Evolutionary conservation across 2,888 invertebrate genomes (phyloP), one percentile per base, ranked within the genome.

Genomic region (Gnatocerus cornutus): DNA sequence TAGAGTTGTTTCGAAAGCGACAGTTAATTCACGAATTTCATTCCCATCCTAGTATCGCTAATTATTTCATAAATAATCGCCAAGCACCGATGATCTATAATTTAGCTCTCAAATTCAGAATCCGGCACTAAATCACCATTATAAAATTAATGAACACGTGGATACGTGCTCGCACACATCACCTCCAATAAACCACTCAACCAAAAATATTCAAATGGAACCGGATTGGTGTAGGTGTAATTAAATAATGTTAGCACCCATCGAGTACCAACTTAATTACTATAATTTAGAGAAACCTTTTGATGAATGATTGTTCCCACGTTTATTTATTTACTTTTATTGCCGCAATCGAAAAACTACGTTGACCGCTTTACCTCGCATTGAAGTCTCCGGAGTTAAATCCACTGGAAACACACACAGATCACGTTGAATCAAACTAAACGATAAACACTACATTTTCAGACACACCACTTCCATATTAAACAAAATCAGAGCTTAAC

Each of bases 221-320:
- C 64, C 55, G 30, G 46, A 52, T 52, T 30, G 45, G 56, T 12
- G 65, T 56, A 30, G 65, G 65, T 46, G 65, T 56, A 48, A 65
- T 65, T 56, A 56, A 65, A 65, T 55, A 63, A 41, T 59, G 63
- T 63, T 63, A 52, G 43, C 52, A 33, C 41, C 9, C n/a, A 59
- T 9, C 30, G 2, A 12, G 13, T 43, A 45, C 10, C 29, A 7
- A 14, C 43, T 63, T 63, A 63, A 63, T 63, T 41, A 63, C 63
- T 43, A 53, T 63, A 63, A 63, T 52, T 43, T 53, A 13, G 30
- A 21, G 21, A 9, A n/a, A 7, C 1, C 43, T 10, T 8, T 13
- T 12, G 27, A 21, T 48, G 21, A 41, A 61, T 61, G 13, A 46
- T 46, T 46, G 21, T 33, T 46, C 48, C 37, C 46, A 61, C 52